Evolutionary conservation across 37 sponge, comb jelly and placozoan genomes (phyloP), one percentile per base, ranked within the genome.

Genomic region (Amphimedon queenslandica): DNA sequence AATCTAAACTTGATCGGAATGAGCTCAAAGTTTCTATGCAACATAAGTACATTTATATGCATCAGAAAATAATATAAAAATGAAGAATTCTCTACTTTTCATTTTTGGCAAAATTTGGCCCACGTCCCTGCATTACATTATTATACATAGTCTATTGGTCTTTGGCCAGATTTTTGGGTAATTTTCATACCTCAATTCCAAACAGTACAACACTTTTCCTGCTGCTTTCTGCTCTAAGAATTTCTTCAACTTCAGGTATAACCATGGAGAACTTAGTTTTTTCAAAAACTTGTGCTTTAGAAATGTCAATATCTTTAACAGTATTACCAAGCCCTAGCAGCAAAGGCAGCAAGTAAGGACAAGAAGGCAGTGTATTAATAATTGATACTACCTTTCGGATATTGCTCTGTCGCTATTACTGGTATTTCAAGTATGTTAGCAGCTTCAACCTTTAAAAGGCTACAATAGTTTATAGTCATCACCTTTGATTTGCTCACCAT

Each of bases 261-360:
- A 92, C 79, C 99, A 99, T 99, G 36, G 96, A 96, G 81, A 99
- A 99, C 37, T 86, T 67, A 10, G 96, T 99, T 71, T 99, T 99
- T 27, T 70, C 28, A 37, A 89, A 86, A 34, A 89, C 90, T 18
- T 38, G 61, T 25, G 91, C 96, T 33, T 84, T 84, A 47, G 75
- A 77, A 51, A 83, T 76, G 64, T 95, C 92, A 40, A 99, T 93
- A 71, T 95, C 96, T 30, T 77, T 16, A 16, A 93, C 95, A 36
- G 97, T 99, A 55, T 82, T 87, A 20, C 99, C 99, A 30, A 99
- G 84, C 31, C 92, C 95, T 94, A 42, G 18, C 13, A 0, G 10
- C 2, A 37, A 23, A 30, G 32, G 28, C 8, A n/a, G 32, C 6
- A 63, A 11, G 64, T 11, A 63, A 10, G 64, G 31, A n/a, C 18